A percentile compares a stretch with the other conserved stretches of the same genome.
phyloP scores from a whole-genome alignment of 2,888 invertebrate species.

The Hymenopus coronatus region DNA sequence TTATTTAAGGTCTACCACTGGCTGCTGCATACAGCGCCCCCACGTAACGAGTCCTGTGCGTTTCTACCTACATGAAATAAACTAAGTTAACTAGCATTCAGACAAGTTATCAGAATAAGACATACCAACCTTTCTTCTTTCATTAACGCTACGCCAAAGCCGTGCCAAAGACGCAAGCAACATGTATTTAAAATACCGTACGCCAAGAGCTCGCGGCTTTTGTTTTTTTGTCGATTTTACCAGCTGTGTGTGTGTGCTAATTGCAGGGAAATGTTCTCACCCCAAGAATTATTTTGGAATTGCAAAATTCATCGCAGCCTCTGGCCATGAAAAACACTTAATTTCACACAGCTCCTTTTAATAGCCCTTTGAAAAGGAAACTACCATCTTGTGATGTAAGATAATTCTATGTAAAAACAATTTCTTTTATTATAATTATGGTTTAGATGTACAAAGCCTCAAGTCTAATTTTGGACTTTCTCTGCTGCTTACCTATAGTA shows the following conservation, averaged over 20 bases:
- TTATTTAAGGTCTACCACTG: conserved; percentile 1
- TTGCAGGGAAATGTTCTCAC: background rate
- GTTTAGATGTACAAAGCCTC: too few relatives aligned
- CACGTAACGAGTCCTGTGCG: background rate
- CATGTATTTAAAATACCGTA: background rate
- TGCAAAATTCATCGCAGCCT: background rate
- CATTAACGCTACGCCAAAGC: background rate
- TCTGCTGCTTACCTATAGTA: too few relatives aligned
- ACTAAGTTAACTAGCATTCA: background rate
- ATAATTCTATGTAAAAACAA: too few relatives aligned
- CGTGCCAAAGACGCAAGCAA: background rate
- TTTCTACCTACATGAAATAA: background rate
- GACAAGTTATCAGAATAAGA: background rate
- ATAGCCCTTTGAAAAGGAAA: background rate
- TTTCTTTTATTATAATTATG: too few relatives aligned
- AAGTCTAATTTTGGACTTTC: too few relatives aligned
- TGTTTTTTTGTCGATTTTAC: background rate
- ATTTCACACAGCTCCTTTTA: background rate
- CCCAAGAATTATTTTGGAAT: background rate
- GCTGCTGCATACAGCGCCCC: background rate
- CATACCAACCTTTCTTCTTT: background rate
- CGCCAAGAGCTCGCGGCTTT: background rate
- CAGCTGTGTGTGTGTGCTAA: background rate
- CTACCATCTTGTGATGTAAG: too few relatives aligned
- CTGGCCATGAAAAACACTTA: background rate